Base-by-base conservation (phyloP, 2,113 vertebrate genomes). In the Otocyon megalotis region DNA sequence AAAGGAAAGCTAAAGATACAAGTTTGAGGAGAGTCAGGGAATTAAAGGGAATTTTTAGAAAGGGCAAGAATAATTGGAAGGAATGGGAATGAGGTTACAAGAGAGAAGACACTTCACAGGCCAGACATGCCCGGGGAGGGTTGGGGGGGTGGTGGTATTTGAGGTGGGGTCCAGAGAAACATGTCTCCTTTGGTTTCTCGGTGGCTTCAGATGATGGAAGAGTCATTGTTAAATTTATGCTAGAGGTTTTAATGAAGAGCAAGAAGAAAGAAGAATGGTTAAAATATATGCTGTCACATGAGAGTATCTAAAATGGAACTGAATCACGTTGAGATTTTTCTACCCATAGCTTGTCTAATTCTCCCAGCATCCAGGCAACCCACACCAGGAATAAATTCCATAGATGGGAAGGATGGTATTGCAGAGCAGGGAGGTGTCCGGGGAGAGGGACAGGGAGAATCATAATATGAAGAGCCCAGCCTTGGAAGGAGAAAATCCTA, bases 251-350 rank as follows among this genome's bases (percentile, higher is more conserved):
- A 22, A 50, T 0, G 2, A 76, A 22, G 17, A 94, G 17, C 0
- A 71, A 14, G 58, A 62, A 20, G 50, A 81, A 83, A 28, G 32
- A 83, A 58, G 28, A 43, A 17, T 19, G 28, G 14, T 32, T 56
- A 15, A 35, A 20, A 4, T n/a, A 8, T 0, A 54, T 4, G 6
- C n/a, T 76, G 3, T 22, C 43, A 0, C 0, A 1, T 32, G 32
- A 69, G 62, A 89, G 14, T 54, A 3, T 48, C 26, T 63, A 48
- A 16, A 24, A 58, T n/a, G 28, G 81, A 72, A 79, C 3, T 22
- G 65, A 74, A 50, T 82, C 11, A 0, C 24, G 9, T 0, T 28
- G 37, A 94, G 37, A 43, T 69, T 13, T 13, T 80, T 89, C 69
- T 56, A 50, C 10, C 11, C 8, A 4, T 16, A 22, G 19, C 30